Base-by-base conservation (phyloP, 2,888 invertebrate genomes). In the Amorpha juglandis region DNA sequence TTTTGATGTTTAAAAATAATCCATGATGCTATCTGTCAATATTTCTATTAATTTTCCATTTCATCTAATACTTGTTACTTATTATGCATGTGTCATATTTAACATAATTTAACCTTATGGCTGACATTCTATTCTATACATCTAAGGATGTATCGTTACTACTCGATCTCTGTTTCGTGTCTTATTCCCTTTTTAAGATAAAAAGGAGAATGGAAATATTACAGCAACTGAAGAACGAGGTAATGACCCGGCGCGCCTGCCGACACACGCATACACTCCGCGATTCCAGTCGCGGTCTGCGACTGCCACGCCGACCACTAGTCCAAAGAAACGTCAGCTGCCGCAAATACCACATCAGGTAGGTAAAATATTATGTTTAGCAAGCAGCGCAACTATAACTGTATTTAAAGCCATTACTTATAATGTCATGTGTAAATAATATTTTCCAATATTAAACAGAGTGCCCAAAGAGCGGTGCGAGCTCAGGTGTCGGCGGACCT, bases 291-390 rank as follows among this genome's bases (percentile, higher is more conserved):
- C 97, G 68, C 95, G 97, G 63, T 97, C 97, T 66, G 97, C 98
- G 70, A 98, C 98, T 68, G 98, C 97, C 77, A 98, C 98, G 65
- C 98, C 98, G 65, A 98, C 98, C 68, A 98, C 98, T 70, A 98
- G 98, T 74, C 98, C 98, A 64, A 99, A 99, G 94, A 99, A 98
- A 94, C 95, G 99, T 75, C 98, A 99, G 93, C 95, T 99, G 83
- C 99, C 99, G 75, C 98, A 98, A 93, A 98, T 99, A 87, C 99
- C 98, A 74, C 94, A 91, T 73, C 91, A 92, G 89, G 92, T 92
- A 71, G 53, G n/a, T n/a, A n/a, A 65, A 68, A 67, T 19, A 1
- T 47, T 19, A 63, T 51, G 33, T 11, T 7, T n/a, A n/a, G n/a
- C n/a, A n/a, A n/a, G n/a, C 42, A 12, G 1, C 16, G 19, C 19